Conservation (phyloP, 2,113 vertebrate genomes). For the Pseudonaja textilis region DNA sequence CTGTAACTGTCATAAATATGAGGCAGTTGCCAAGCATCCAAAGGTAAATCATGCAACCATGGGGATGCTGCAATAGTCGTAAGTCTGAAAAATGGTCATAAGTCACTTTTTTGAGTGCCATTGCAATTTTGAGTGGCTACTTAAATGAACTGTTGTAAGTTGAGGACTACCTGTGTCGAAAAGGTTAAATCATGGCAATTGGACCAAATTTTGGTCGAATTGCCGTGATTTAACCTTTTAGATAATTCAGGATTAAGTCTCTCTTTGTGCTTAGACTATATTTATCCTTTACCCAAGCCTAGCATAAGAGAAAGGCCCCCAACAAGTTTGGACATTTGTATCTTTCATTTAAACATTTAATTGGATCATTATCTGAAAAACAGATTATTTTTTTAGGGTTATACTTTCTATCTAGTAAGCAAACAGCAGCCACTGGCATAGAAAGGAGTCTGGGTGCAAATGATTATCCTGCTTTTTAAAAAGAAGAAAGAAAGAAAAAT, state of each 20-base stretch:
- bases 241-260: not conserved
- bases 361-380: not conserved
- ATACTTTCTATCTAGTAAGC: not conserved
- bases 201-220: too few relatives aligned
- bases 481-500: not conserved
- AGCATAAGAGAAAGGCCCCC: not conserved
- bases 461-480: not conserved
- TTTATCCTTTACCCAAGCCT: not conserved
- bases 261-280: not conserved
- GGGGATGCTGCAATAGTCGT: too few relatives aligned
- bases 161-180: too few relatives aligned
- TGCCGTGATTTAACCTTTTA: not conserved
- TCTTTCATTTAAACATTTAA: not conserved
- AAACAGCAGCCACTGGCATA: not conserved
- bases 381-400: not conserved
- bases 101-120: too few relatives aligned
- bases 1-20: too few relatives aligned
- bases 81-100: too few relatives aligned
- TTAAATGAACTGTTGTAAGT: too few relatives aligned
- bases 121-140: too few relatives aligned
- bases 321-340: not conserved
- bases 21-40: too few relatives aligned
- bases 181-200: too few relatives aligned
- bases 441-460: fast-evolving
- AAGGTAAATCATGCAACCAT: too few relatives aligned